Conservation (phyloP, 1,140 invertebrate species). For the Charaxes varanes region DNA sequence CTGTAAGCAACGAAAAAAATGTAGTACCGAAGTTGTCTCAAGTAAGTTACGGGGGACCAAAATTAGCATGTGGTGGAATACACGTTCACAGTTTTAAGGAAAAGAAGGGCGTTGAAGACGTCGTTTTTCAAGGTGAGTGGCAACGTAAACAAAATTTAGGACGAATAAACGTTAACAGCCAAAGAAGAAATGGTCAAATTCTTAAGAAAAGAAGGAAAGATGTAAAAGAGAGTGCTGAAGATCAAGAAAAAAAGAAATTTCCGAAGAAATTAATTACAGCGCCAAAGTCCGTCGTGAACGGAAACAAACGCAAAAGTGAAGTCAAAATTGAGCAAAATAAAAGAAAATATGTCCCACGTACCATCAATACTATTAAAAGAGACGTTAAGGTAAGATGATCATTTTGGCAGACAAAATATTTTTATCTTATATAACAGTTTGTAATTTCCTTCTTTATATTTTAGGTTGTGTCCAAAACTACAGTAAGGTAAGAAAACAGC, state of each 20-base stretch:
- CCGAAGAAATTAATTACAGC: slow-evolving; percentile 1
- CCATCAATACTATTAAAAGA: slow-evolving; percentile 6
- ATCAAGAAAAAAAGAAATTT: slow-evolving; percentile 7
- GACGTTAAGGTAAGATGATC: slow-evolving; percentile 11
- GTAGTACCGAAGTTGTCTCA: slow-evolving; percentile 16
- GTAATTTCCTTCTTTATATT: slow-evolving; percentile 14
- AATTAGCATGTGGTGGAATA: slow-evolving; percentile 43
- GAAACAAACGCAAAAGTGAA: background rate
- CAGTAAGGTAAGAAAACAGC: slow-evolving; percentile 35
- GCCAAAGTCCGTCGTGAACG: too few species aligned
- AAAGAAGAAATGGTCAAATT: slow-evolving; percentile 23
- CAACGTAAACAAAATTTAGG: slow-evolving; percentile 18
- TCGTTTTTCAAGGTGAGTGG: slow-evolving; percentile 60
- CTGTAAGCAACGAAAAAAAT: slow-evolving; percentile 19
- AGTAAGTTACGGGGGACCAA: slow-evolving; percentile 25
- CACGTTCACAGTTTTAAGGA: slow-evolving; percentile 55
- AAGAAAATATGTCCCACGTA: background rate
- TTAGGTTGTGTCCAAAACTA: slow-evolving; percentile 34
- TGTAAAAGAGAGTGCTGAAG: slow-evolving; percentile 20
- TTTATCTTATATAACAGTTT: too few species aligned
- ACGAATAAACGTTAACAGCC: slow-evolving; percentile 21
- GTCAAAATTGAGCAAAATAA: background rate
- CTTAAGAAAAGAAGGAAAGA: slow-evolving; percentile 23
- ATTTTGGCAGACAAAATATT: background rate
- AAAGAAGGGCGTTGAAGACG: slow-evolving; percentile 42